These are phyloP conservation scores for Chanos chanos DNA, from an alignment of 2,797 vertebrate species.

Conservation along the genomic window DNA sequence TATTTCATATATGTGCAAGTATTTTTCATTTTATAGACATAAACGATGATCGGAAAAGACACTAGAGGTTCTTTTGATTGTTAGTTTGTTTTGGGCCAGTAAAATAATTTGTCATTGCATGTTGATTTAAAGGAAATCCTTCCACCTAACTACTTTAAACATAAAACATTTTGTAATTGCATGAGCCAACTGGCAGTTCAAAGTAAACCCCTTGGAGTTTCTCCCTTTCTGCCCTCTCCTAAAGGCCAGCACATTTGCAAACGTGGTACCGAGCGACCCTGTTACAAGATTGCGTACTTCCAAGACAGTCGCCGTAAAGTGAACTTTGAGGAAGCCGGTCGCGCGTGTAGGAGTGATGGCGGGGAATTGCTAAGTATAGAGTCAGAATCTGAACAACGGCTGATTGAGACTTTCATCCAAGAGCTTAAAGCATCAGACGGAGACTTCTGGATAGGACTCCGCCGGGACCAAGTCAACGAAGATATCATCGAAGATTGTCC, in stretches of 20 bases:
- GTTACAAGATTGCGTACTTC: conserved; percentile 91
- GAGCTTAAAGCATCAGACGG: conserved; percentile 84
- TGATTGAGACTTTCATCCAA: conserved; percentile 81
- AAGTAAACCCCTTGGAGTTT: too few relatives aligned
- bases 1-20: too few relatives aligned
- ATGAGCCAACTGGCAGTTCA: too few relatives aligned
- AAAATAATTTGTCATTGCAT: too few relatives aligned
- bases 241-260: conserved; percentile 86
- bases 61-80: too few relatives aligned
- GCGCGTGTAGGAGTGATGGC: conserved; percentile 77
- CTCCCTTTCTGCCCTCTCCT: background rate
- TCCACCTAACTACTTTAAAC: too few relatives aligned
- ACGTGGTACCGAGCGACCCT: conserved; percentile 78
- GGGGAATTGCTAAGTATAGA: conserved; percentile 86
- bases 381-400: conserved; percentile 77
- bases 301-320: conserved; percentile 76
- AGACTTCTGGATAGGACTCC: conserved; percentile 96
- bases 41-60: too few relatives aligned
- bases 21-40: too few relatives aligned
- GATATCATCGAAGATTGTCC: conserved; percentile 75
- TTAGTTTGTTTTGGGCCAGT: too few relatives aligned
- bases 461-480: conserved; percentile 69
- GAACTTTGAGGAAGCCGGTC: conserved; percentile 80
- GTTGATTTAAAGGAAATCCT: too few relatives aligned
- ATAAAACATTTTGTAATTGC: too few relatives aligned